Evolutionary conservation across 2,113 vertebrate species (phyloP).

Genomic region (Corythornis cristatus): DNA sequence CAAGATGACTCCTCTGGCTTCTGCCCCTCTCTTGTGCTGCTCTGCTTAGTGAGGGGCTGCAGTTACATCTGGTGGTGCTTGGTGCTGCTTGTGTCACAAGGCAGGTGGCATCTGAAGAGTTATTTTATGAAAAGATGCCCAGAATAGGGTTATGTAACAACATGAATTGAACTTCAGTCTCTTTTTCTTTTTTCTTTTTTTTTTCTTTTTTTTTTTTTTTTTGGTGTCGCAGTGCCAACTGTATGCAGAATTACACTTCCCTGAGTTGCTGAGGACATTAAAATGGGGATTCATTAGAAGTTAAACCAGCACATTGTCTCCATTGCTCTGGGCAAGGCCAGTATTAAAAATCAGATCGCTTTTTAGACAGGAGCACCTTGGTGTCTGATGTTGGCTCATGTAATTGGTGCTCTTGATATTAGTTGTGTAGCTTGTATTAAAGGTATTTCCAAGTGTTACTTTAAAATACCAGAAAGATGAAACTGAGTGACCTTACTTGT

Average conservation of each 20-base stretch:
- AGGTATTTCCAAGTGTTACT: neutral
- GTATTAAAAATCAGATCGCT: neutral
- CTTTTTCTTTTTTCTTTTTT: neutral
- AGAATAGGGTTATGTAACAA: neutral
- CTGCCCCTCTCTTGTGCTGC: neutral
- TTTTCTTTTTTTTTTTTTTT: neutral
- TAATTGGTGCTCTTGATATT: neutral
- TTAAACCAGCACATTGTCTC: neutral
- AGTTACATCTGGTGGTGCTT: neutral
- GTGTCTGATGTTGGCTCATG: neutral
- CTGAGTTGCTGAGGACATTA: neutral
- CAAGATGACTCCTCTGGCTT: neutral
- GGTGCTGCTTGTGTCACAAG: neutral
- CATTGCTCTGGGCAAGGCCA: no score
- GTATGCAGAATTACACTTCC: neutral
- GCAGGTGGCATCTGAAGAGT: neutral
- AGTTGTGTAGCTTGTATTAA: neutral
- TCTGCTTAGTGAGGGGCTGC: neutral
- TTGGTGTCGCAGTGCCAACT: neutral
- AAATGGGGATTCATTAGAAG: neutral
- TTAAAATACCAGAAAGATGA: neutral
- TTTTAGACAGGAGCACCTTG: neutral
- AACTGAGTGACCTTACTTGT: neutral
- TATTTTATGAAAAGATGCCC: neutral
- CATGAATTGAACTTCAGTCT: neutral